These are phyloP conservation scores for Corythaixoides concolor DNA, from an alignment of 2,113 vertebrate genomes.

Conservation along the genomic window DNA sequence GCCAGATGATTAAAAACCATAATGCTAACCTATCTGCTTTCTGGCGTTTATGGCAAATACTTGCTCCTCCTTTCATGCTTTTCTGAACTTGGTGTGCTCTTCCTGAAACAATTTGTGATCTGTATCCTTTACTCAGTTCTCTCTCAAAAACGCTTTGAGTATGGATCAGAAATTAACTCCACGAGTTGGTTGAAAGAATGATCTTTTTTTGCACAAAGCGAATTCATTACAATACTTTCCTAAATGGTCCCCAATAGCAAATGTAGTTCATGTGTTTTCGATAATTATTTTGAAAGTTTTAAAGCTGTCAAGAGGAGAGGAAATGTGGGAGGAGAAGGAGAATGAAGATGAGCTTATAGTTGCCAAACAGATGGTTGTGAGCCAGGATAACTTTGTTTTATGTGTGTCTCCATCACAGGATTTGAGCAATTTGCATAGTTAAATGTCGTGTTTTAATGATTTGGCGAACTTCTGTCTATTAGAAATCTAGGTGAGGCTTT, in stretches of 20 bases:
- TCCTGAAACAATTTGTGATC: background rate
- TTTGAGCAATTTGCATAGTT: background rate
- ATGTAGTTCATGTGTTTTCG: background rate
- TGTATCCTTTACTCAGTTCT: background rate
- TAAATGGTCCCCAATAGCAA: background rate
- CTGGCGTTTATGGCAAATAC: background rate
- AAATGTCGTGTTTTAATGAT: background rate
- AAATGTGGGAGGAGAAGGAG: background rate
- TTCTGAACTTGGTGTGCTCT: background rate
- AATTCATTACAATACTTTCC: background rate
- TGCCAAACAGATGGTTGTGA: background rate
- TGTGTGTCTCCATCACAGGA: background rate
- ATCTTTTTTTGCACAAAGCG: fast-evolving
- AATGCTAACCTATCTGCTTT: background rate
- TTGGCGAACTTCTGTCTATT: background rate
- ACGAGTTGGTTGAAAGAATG: background rate
- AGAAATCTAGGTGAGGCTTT: background rate
- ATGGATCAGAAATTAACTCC: background rate
- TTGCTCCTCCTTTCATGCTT: background rate
- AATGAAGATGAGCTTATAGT: background rate
- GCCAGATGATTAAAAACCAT: background rate
- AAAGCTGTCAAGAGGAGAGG: background rate
- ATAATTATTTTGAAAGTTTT: background rate
- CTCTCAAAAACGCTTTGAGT: background rate
- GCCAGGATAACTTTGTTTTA: background rate